Base-by-base conservation (phyloP, 2,888 invertebrate species). In the Campoletis raptor region DNA sequence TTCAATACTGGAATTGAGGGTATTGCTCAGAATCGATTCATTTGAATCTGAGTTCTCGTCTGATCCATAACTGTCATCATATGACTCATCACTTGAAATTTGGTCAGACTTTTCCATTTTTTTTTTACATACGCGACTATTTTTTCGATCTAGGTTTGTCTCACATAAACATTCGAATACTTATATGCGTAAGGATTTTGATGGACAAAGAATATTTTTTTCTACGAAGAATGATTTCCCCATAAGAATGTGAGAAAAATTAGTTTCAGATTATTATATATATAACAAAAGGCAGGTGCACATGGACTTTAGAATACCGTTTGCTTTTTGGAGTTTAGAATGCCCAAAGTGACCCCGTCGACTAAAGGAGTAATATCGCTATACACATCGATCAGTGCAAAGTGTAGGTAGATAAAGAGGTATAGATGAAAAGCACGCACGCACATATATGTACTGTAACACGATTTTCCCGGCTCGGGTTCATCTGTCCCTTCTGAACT, bases 1-100 rank as follows among this genome's bases (percentile, higher is more conserved):
- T 70, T 48, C 70, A 70, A 70, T 70, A 70, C 70, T 70, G 70
- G 70, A 42, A 70, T 70, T 70, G 70, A 70, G 45, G 70, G 45
- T 10, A 70, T 70, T 70, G 45, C 70, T 70, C 70, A 70, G 70
- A 70, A 70, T 70, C 2, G 70, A 70, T 45, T 36, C 70, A 45
- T 70, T 70, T 12, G 70, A 70, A 45, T 9, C 24, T 70, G 70
- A 48, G 24, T 70, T 9, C 45, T 70, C 48, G 70, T 70, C 70
- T 70, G 70, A 70, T 70, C 70, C 70, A 70, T 70, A 70, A 70
- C 45, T 70, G 70, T 42, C 70, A 70, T 70, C 70, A 70, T 70
- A 70, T 45, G 45, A 70, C 45, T 70, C 70, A 70, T 70, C 70
- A 9, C 70, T 70, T 45, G 45, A 70, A 70, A 70, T 70, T 70